Conservation (phyloP, 2,113 vertebrate species). For the Amphilophus citrinellus region DNA sequence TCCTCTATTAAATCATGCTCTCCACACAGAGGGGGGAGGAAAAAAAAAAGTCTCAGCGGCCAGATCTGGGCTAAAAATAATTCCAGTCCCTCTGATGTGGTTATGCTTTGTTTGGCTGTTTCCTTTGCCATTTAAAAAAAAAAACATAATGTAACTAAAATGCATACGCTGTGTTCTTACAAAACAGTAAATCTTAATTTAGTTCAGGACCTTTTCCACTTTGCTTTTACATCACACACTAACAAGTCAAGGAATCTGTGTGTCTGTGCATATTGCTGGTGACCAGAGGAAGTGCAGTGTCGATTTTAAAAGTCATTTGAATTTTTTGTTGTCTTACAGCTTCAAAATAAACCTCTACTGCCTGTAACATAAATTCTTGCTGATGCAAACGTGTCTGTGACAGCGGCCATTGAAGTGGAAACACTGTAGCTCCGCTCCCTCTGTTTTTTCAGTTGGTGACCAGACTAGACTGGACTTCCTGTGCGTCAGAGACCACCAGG, state of each 20-base stretch:
- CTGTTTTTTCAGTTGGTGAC: conserved; percentile 14
- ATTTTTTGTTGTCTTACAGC: background rate
- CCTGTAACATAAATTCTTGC: background rate
- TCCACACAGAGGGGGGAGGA: background rate
- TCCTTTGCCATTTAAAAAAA: background rate
- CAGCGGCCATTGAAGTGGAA: background rate
- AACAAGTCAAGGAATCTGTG: background rate
- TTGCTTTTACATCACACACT: background rate
- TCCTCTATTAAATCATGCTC: conserved; percentile 58
- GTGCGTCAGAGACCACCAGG: conserved; percentile 29
- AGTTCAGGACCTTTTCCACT: background rate
- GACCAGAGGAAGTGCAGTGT: background rate
- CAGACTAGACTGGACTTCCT: conserved; percentile 13
- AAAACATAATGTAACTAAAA: background rate
- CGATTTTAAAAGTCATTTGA: background rate
- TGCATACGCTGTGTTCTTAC: background rate
- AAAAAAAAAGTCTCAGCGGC: conserved; percentile 18
- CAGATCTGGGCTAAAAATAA: conserved; percentile 60
- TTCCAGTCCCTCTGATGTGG: conserved; percentile 41
- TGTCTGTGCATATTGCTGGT: too few relatives aligned
- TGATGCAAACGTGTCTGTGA: background rate
- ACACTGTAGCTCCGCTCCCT: background rate
- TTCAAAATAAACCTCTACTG: background rate
- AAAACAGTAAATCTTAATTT: conserved; percentile 7
- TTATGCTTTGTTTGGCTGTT: background rate